phyloP scores from a whole-genome alignment of 1,140 invertebrate genomes.

The Drosophila takahashii region DNA sequence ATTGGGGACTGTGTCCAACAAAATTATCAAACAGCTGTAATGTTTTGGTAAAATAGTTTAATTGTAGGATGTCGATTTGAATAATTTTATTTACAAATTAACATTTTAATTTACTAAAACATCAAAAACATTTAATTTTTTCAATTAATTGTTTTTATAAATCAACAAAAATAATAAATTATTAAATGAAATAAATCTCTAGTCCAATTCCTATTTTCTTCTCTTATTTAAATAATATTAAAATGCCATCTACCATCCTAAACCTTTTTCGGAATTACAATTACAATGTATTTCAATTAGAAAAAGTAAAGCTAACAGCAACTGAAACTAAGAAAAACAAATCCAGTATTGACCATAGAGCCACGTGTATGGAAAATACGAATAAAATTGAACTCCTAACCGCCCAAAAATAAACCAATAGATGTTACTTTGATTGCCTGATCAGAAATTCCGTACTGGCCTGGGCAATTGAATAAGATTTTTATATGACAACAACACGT shows the following conservation, averaged over 20 bases:
- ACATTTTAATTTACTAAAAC: too few species aligned
- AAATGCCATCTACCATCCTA: neutral
- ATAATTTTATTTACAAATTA: neutral
- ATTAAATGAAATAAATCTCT: too few species aligned
- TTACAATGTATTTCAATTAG: slow-evolving; percentile 10
- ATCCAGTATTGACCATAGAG: neutral
- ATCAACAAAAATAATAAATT: too few species aligned
- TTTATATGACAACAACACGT: slow-evolving; percentile 57
- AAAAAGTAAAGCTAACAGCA: slow-evolving; percentile 3
- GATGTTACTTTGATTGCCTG: slow-evolving; percentile 37
- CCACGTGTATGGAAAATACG: slow-evolving; percentile 1
- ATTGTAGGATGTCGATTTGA: neutral
- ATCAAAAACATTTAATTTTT: too few species aligned
- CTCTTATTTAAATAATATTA: neutral
- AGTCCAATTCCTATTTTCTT: neutral
- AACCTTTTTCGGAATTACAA: neutral
- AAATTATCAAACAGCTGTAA: neutral
- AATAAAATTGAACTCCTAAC: slow-evolving; percentile 5
- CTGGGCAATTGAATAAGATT: slow-evolving; percentile 49
- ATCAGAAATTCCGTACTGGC: slow-evolving; percentile 43
- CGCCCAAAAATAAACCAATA: neutral
- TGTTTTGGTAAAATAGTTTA: neutral
- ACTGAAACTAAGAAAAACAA: slow-evolving; percentile 11
- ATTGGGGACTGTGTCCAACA: neutral
- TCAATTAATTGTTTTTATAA: too few species aligned